phyloP scores from a whole-genome alignment of 37 sponge, comb jelly and placozoan genomes.

The Ephydatia muelleri region DNA sequence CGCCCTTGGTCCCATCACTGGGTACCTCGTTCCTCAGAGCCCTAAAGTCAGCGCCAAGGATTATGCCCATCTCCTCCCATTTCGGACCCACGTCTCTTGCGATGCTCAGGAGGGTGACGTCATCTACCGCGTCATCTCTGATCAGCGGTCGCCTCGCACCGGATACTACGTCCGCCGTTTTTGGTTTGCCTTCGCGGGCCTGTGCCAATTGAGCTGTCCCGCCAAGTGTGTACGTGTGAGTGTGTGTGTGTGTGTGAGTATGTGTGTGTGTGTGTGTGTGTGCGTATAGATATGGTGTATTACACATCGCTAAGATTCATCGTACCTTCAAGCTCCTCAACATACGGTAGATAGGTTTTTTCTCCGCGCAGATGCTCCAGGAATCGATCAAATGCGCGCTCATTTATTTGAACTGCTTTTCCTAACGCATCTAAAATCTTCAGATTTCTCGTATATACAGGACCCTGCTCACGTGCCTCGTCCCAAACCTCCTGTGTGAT shows the following conservation, averaged over 20 bases:
- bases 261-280: too few relatives aligned
- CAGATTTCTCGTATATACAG: conserved; percentile 21
- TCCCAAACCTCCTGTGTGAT: conserved; percentile 13
- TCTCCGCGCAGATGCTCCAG: not conserved
- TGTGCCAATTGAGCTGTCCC: not conserved
- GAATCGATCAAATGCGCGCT: conserved; percentile 2
- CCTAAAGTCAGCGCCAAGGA: too few relatives aligned
- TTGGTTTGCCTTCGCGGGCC: not conserved
- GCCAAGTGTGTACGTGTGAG: too few relatives aligned
- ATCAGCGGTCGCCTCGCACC: not conserved
- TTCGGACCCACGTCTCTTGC: conserved; percentile 22
- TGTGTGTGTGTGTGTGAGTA: too few relatives aligned
- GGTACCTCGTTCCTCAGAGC: too few relatives aligned
- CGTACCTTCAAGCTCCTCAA: conserved; percentile 7
- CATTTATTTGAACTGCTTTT: not conserved
- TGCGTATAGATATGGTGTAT: too few relatives aligned
- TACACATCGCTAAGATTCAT: not conserved
- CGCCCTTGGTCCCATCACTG: not conserved
- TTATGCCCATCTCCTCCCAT: conserved; percentile 26
- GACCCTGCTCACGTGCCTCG: conserved; percentile 12
- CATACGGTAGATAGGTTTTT: not conserved
- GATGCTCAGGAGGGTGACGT: not conserved
- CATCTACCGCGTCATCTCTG: too few relatives aligned
- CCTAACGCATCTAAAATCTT: not conserved
- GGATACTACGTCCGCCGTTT: not conserved